phyloP scores from a whole-genome alignment of 2,113 vertebrate genomes.

The Camelus dromedarius region DNA sequence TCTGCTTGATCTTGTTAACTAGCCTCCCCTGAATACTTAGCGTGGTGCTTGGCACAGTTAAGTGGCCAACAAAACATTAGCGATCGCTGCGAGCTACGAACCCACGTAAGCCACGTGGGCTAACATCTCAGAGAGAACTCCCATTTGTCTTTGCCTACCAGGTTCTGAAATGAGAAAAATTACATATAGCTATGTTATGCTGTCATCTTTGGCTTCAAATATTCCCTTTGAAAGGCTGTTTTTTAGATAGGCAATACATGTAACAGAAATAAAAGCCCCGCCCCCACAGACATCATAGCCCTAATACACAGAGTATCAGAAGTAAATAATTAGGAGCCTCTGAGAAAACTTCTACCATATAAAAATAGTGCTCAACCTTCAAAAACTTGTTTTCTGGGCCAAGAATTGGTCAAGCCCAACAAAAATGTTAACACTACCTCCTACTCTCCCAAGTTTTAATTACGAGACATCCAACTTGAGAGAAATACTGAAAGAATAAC shows the following conservation, averaged over 20 bases:
- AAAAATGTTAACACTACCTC: background rate
- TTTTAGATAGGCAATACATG: background rate
- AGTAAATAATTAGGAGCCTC: background rate
- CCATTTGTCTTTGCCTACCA: background rate
- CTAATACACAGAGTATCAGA: background rate
- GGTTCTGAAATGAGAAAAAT: background rate
- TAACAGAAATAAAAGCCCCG: background rate
- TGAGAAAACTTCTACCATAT: background rate
- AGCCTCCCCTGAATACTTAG: background rate
- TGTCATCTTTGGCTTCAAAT: background rate
- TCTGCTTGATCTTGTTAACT: background rate
- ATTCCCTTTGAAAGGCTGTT: background rate
- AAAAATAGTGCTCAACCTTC: constrained; percentile 10
- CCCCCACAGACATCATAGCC: background rate
- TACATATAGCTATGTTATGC: background rate
- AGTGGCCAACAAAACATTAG: background rate
- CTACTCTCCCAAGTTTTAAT: background rate
- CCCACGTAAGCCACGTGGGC: background rate
- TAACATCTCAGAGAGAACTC: background rate
- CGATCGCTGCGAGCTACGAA: background rate
- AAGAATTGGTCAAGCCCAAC: background rate
- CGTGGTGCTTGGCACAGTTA: background rate
- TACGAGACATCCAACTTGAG: background rate
- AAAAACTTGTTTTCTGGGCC: background rate
- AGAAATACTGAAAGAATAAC: background rate